These are phyloP conservation scores for Drepana arcuata DNA, from an alignment of 1,140 invertebrate genomes.

Conservation along the genomic window DNA sequence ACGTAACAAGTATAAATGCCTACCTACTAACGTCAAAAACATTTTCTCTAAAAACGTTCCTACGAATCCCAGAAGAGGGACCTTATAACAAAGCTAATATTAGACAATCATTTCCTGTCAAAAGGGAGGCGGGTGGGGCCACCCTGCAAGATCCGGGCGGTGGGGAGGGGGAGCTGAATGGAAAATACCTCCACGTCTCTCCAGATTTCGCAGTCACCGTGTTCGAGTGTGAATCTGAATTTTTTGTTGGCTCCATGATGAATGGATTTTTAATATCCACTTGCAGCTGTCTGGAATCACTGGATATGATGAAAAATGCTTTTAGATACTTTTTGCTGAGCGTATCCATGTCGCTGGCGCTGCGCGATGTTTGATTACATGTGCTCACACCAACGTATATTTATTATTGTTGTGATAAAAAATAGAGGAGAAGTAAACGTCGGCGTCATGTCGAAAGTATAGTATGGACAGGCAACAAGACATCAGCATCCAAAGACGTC, in stretches of 20 bases:
- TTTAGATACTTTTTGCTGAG: slow-evolving; percentile 13
- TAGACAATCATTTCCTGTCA: slow-evolving; percentile 71
- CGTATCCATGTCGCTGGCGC: slow-evolving; percentile 2
- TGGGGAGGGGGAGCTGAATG: slow-evolving; percentile 25
- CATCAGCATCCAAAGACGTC: slow-evolving; percentile 65
- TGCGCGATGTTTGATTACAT: slow-evolving; percentile 9
- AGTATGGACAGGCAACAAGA: slow-evolving; percentile 61
- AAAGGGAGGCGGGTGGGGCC: slow-evolving; percentile 43
- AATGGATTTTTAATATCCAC: slow-evolving; percentile 69
- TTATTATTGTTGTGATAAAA: slow-evolving; percentile 4
- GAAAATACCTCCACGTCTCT: slow-evolving; percentile 58
- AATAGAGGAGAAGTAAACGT: slow-evolving; percentile 51
- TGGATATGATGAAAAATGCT: slow-evolving; percentile 38
- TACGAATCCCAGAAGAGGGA: slow-evolving; percentile 60
- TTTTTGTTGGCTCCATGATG: slow-evolving; percentile 61
- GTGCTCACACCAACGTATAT: not conserved
- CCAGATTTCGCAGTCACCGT: slow-evolving; percentile 60
- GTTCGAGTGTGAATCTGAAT: slow-evolving; percentile 65
- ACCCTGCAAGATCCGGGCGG: slow-evolving; percentile 27
- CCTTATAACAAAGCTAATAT: slow-evolving; percentile 71
- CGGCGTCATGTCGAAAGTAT: slow-evolving; percentile 52
- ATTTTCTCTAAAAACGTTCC: slow-evolving; percentile 33
- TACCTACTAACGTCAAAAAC: too few relatives aligned
- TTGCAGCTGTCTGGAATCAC: slow-evolving; percentile 42
- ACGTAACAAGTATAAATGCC: too few relatives aligned